A percentile compares a stretch with the other conserved stretches of the same genome.
Conservation (phyloP, 2,888 invertebrate genomes). For the Aspidiotus destructor region DNA sequence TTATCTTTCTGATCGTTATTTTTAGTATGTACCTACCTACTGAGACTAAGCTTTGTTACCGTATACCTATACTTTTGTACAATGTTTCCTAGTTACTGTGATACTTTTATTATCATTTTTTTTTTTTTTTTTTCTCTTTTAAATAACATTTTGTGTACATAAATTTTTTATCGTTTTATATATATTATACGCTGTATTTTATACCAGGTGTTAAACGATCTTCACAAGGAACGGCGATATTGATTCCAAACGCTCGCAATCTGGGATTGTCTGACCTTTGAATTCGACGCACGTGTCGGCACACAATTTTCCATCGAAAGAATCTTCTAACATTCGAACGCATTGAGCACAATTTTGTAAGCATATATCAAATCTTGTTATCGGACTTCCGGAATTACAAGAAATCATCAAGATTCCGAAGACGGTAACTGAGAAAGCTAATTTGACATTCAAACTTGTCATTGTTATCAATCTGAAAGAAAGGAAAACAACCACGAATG, state of each 20-base stretch:
- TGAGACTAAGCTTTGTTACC: no score
- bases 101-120: not conserved
- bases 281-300: conserved; percentile 74
- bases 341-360: conserved; percentile 82
- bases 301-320: conserved; percentile 77
- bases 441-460: no score
- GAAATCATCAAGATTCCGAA: no score
- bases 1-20: no score
- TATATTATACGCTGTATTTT: not conserved
- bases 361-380: conserved; percentile 51
- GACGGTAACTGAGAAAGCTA: no score
- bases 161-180: not conserved
- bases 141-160: not conserved
- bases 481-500: no score
- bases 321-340: conserved; percentile 76
- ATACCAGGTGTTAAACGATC: conserved; percentile 40
- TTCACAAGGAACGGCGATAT: conserved; percentile 67
- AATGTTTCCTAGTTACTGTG: conserved; percentile 1
- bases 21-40: no score
- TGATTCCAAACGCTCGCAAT: conserved; percentile 71
- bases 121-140: no score
- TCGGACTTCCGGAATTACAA: conserved; percentile 1
- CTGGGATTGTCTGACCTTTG: conserved; percentile 72
- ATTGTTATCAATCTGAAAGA: no score
- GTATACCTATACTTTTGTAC: no score